Percentiles rank a stretch among this genome's conserved stretches.
These are phyloP conservation scores for Chlorodrepanis virens DNA, from an alignment of 2,113 vertebrate species.

Conservation along the genomic window DNA sequence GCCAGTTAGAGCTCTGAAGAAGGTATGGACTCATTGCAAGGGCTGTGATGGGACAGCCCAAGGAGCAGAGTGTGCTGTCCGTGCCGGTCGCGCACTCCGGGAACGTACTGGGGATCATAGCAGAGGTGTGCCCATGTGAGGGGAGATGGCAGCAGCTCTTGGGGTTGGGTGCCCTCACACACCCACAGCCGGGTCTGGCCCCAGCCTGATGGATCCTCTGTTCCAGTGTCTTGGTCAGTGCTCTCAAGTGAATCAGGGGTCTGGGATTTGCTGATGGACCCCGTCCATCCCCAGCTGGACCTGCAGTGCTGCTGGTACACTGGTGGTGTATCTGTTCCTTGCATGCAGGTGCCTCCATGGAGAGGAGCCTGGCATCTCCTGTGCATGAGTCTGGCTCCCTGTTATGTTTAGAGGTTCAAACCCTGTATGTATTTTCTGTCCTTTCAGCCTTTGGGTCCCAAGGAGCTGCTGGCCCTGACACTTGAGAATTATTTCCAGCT, in stretches of 20 bases:
- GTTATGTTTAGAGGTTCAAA: not conserved
- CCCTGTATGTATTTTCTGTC: rapidly evolving
- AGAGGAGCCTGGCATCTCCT: not conserved
- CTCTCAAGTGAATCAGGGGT: not conserved
- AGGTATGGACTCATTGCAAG: not conserved
- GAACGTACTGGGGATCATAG: rapidly evolving
- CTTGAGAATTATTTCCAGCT: not conserved
- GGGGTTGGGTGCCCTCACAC: too few relatives aligned
- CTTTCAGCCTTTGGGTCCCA: not conserved
- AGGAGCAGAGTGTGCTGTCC: rapidly evolving
- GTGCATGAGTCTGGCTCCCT: rapidly evolving
- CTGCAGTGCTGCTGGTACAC: not conserved
- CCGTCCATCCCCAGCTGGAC: rapidly evolving
- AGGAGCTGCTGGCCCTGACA: rapidly evolving
- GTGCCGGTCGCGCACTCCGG: rapidly evolving
- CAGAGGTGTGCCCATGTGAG: not conserved
- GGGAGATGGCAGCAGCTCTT: not conserved
- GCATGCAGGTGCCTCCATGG: rapidly evolving
- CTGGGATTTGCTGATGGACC: rapidly evolving
- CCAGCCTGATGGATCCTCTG: not conserved
- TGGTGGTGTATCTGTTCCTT: not conserved
- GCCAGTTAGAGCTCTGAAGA: not conserved
- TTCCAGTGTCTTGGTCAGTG: not conserved
- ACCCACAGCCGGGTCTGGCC: too few relatives aligned
- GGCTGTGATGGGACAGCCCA: not conserved